Conservation (phyloP, 2,888 invertebrate genomes). For the Lepidochrysops patricia region DNA sequence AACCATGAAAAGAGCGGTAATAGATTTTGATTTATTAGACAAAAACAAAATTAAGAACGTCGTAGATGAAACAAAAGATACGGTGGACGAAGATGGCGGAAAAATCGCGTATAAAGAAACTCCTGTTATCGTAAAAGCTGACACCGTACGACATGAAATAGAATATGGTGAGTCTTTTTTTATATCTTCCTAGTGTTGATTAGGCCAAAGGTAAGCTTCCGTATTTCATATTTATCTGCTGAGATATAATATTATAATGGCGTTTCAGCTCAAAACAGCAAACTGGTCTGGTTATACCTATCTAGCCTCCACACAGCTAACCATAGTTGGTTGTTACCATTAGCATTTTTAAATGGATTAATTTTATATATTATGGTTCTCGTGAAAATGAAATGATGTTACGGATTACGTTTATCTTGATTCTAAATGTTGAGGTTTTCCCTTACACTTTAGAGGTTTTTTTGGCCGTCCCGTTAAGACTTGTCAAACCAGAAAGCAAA, state of each 20-base stretch:
- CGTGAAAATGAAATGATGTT: no score
- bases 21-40: constrained; percentile 61
- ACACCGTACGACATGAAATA: constrained; percentile 62
- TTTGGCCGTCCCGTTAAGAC: not conserved
- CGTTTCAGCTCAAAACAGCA: not conserved
- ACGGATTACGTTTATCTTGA: not conserved
- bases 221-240: not conserved
- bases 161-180: constrained; percentile 52
- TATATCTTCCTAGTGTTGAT: not conserved
- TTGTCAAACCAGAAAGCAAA: not conserved
- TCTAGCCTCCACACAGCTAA: no score
- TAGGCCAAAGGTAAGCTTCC: not conserved
- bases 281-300: no score
- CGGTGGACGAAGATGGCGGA: constrained; percentile 22
- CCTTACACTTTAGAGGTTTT: not conserved
- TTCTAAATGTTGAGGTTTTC: not conserved
- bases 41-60: constrained; percentile 53
- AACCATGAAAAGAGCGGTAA: constrained; percentile 60
- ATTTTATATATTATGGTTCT: no score
- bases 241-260: not conserved
- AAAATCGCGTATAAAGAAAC: constrained; percentile 40
- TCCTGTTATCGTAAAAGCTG: constrained; percentile 51
- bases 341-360: not conserved
- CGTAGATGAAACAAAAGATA: constrained; percentile 33
- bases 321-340: not conserved